Evolutionary conservation across 2,113 vertebrate species (phyloP), one percentile per base, ranked within the genome.

Genomic region (Oenanthe oenanthe): DNA sequence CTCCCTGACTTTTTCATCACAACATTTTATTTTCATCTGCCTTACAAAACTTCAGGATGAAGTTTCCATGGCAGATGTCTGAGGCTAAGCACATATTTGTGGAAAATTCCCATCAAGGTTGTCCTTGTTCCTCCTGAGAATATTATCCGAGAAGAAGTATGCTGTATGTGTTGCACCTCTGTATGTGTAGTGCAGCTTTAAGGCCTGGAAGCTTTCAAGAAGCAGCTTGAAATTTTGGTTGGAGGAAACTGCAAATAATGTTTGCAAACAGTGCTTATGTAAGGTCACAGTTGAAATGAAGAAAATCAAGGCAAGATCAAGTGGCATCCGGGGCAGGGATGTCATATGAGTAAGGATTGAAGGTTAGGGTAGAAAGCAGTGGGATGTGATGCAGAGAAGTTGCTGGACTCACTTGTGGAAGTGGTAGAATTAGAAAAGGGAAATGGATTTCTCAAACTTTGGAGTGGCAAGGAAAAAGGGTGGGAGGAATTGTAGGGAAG

Each of bases 1-100:
- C 32, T 90, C 42, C 70, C 15, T 56, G 56, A 62, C 36, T 40
- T 72, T 87, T 82, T 74, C 60, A 60, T 71, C 54, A 43, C 36
- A 80, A 60, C 70, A 83, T 31, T 66, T 93, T 62, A 40, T 92
- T 94, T 93, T 96, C 75, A 90, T 45, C 68, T 77, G 54, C 85
- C 84, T 89, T 88, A 70, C 47, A 88, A 60, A 93, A 88, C 9
- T 66, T 88, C 32, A 45, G 36, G 38, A 53, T 60, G 40, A 89
- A 83, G 61, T 91, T 96, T 93, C 68, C 57, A 45, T 42, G 31
- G 65, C 65, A 92, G 56, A 72, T 84, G 47, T 43, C 67, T 70
- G 88, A 95, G 74, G 62, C 45, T 63, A 29, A 94, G 60, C 50
- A 82, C 26, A 5, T 31, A 17, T 54, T 91, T 74, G 60, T 63